Percentiles rank a stretch among this genome's conserved stretches.
phyloP scores from a whole-genome alignment of 2,888 invertebrate species.

The Drosophila rubida region DNA sequence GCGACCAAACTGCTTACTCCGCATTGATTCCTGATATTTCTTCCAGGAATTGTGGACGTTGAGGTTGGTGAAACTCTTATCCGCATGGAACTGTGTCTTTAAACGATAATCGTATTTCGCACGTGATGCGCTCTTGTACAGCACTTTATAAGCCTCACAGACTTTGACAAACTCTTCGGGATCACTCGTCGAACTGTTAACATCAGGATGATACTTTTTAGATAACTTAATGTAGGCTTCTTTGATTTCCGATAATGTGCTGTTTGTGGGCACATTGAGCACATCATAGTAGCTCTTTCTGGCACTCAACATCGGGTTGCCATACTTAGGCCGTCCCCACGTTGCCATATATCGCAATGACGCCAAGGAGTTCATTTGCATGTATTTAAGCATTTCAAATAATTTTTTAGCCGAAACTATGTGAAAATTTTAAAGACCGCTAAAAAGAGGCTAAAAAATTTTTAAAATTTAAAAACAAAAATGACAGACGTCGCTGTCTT shows the following conservation, averaged over 20 bases:
- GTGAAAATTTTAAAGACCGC: slow-evolving; percentile 2
- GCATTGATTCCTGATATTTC: slow-evolving; percentile 36
- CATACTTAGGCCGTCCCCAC: slow-evolving; percentile 2
- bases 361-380: slow-evolving; percentile 2
- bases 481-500: slow-evolving; percentile 1
- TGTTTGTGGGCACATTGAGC: slow-evolving; percentile 45
- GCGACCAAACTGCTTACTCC: slow-evolving; percentile 44
- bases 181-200: slow-evolving; percentile 11
- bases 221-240: slow-evolving; percentile 55
- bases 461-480: background rate
- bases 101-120: slow-evolving; percentile 27
- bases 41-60: slow-evolving; percentile 40
- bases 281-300: slow-evolving; percentile 55
- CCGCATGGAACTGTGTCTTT: slow-evolving; percentile 5
- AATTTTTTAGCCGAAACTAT: slow-evolving; percentile 13
- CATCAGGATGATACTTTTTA: slow-evolving; percentile 66
- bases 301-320: background rate
- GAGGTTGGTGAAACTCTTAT: slow-evolving; percentile 7
- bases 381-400: slow-evolving; percentile 23
- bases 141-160: slow-evolving; percentile 59
- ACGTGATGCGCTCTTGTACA: slow-evolving; percentile 31
- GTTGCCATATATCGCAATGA: slow-evolving; percentile 32
- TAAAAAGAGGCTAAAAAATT: background rate
- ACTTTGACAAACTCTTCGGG: slow-evolving; percentile 50
- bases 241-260: slow-evolving; percentile 46